A percentile compares a stretch with the other conserved stretches of the same genome.
Conservation (phyloP, 2,888 invertebrate species). For the Noctua janthina region DNA sequence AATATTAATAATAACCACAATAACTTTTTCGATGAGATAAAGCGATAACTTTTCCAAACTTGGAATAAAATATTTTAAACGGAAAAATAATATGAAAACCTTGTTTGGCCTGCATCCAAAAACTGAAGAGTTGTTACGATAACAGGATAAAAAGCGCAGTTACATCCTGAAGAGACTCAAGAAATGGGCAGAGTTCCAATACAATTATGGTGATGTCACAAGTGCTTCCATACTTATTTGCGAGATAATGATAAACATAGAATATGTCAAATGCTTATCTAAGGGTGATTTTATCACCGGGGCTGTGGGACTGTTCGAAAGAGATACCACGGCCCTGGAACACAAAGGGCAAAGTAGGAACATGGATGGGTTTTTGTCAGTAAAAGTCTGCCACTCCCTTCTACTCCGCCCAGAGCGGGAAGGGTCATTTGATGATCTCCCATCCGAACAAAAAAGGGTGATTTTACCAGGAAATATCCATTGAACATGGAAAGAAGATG, state of each 20-base stretch:
- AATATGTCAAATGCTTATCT: not conserved
- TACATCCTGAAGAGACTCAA: constrained; percentile 43
- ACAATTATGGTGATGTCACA: constrained; percentile 28
- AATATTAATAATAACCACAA: not conserved
- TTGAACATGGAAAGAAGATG: not conserved
- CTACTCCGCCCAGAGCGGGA: too few relatives aligned
- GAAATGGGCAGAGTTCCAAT: constrained; percentile 53
- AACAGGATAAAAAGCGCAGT: constrained; percentile 36
- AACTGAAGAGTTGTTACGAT: constrained; percentile 32
- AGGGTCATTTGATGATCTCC: too few relatives aligned
- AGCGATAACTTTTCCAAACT: not conserved
- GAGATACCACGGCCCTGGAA: too few relatives aligned
- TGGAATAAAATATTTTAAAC: not conserved
- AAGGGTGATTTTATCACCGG: too few relatives aligned
- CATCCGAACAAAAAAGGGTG: not conserved
- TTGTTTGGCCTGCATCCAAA: constrained; percentile 48
- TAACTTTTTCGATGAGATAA: not conserved
- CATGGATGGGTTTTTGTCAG: too few relatives aligned
- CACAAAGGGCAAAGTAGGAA: too few relatives aligned
- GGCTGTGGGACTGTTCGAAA: too few relatives aligned
- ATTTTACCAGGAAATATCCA: not conserved
- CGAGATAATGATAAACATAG: not conserved
- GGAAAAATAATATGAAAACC: constrained; percentile 16
- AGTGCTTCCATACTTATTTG: constrained; percentile 13
- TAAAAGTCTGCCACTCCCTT: too few relatives aligned